Base-by-base conservation (phyloP, 1,140 invertebrate genomes). In the Cheumatopsyche charites region DNA sequence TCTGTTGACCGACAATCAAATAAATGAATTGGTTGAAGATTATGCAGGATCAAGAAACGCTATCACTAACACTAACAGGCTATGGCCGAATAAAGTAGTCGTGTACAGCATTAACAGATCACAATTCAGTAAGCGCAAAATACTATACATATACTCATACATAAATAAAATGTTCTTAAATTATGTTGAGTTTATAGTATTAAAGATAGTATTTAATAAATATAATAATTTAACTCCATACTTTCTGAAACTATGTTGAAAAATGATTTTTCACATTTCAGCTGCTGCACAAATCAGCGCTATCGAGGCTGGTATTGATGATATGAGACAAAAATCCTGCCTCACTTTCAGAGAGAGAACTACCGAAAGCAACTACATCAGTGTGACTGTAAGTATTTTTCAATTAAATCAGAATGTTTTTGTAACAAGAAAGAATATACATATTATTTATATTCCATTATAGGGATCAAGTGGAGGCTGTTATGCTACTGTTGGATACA, bases 71-170 rank as follows among this genome's bases (percentile, higher is more conserved):
- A 83, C 82, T 17, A 82, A 83, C 0, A 82, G 82, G 17, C 83
- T 85, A 42, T 91, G 90, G 90, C 85, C 86, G 0, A 82, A 86
- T 62, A 90, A 87, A 55, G 82, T 88, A 62, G 85, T 91, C 3
- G 86, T 90, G 25, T 89, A 88, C 74, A 85, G 85, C 45, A 90
- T 91, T 17, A 55, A 5, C 29, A 41, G 13, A 26, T 26, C 63
- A 23, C 1, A 49, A 21, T 66, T 66, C 21, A 66, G 63, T 66
- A 49, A 66, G 63, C 47, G 15, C 9, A 36, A 36, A 36, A 36
- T n/a, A n/a, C n/a, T n/a, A n/a, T n/a, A n/a, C n/a, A n/a, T 9
- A 43, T 9, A 7, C 7, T 43, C n/a, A 43, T 7, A 9, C 7
- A 9, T 43, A 43, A 43, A 43, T 9, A n/a, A 43, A 43, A 43